Base-by-base conservation (phyloP, 2,113 vertebrate genomes). In the Riparia riparia region DNA sequence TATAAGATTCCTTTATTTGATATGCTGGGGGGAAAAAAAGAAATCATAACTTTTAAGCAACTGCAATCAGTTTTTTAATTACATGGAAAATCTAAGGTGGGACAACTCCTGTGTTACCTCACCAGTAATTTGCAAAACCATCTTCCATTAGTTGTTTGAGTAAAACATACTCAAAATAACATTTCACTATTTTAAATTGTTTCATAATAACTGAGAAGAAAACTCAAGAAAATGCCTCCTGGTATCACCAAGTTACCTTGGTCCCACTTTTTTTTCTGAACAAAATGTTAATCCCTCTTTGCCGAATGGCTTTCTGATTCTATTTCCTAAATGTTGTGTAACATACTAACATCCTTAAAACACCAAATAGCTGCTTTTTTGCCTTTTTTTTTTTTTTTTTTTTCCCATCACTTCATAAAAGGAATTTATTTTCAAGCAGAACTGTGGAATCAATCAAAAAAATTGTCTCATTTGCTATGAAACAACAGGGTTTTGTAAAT, bases 281-380 rank as follows among this genome's bases (percentile, higher is more conserved):
- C 1, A 63, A 87, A 74, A 58, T 45, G 4, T 0, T 63, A 63
- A 32, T 28, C 22, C 1, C 26, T 57, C 28, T 57, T 78, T 50
- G 6, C 17, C 50, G 15, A 80, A 51, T 68, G 17, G 2, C 20
- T 80, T 86, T 80, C 32, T 89, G 12, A 2, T 76, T 91, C 5
- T 47, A 2, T 18, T 82, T 89, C 47, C 56, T 29, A 47, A 83
- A 64, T 64, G 6, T 21, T 50, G 2, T 32, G 22, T 45, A 37
- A 17, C 9, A 18, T 39, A 17, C 2, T 31, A 49, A 4, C 5
- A 29, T 25, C 49, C 28, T 64, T 44, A 44, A 88, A 92, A 68
- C 15, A 72, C 1, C 0, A n/a, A 53, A 49, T 18, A 31, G 3
- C 0, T 37, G 37, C 37, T 37, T n/a, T n/a, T n/a, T n/a, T n/a